Evolutionary conservation across 2,797 vertebrate species (phyloP).

Genomic region (Choloepus didactylus): DNA sequence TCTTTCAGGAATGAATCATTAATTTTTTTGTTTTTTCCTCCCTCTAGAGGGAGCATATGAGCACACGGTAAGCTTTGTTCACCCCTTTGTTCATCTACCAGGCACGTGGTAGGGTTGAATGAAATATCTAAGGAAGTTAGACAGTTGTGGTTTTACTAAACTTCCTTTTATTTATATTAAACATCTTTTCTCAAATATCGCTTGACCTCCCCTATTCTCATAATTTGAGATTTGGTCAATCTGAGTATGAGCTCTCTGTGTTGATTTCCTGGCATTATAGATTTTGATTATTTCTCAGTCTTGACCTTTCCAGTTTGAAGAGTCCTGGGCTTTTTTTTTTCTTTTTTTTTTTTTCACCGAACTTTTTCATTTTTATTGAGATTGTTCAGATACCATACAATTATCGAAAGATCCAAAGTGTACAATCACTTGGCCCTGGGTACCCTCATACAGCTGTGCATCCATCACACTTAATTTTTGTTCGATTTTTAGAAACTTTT

Average conservation of each 20-base stretch:
- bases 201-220: background rate
- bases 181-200: background rate
- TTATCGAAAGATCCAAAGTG: too few relatives aligned
- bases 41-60: slow-evolving; percentile 8
- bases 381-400: too few relatives aligned
- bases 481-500: too few relatives aligned
- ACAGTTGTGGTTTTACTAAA: background rate
- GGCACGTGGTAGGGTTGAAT: rapidly evolving
- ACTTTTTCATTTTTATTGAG: too few relatives aligned
- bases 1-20: background rate
- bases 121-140: background rate
- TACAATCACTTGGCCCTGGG: too few relatives aligned
- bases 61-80: background rate
- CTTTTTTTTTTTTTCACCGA: too few relatives aligned
- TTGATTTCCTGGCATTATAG: background rate
- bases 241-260: background rate
- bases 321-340: background rate
- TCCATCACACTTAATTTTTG: too few relatives aligned
- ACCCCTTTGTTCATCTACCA: too few relatives aligned
- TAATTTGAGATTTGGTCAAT: slow-evolving; percentile 9
- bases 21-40: background rate
- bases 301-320: background rate
- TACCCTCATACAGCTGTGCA: too few relatives aligned
- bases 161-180: slow-evolving; percentile 13
- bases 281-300: slow-evolving; percentile 8